Base-by-base conservation (phyloP, 2,113 vertebrate genomes). In the Phocoena sinus region DNA sequence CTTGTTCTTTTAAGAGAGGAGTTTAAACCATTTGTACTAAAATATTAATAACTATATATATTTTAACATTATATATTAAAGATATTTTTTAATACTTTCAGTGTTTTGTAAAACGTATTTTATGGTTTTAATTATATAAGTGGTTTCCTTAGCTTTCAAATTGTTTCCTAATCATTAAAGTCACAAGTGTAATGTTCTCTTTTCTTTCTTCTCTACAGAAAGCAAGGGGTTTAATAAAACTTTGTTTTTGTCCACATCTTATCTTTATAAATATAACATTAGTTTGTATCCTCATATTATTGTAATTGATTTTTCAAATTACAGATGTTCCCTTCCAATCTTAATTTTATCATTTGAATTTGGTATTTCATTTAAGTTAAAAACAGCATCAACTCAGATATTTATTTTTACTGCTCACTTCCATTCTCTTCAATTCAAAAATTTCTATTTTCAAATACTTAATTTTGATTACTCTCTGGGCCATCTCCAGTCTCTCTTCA, bases 121-220 rank as follows among this genome's bases (percentile, higher is more conserved):
- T 53, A 56, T 67, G 36, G 8, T 33, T 86, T 14, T 65, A 87
- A 28, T 44, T 56, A 63, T 26, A 10, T 63, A 67, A 36, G 20
- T 89, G 44, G 18, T 95, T 86, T 82, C n/a, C 28, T 87, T 73
- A 80, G n/a, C 44, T 80, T 79, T 95, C 65, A 71, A n/a, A 91
- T 44, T 12, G 38, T 86, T 70, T 80, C 14, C 56, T 71, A 62
- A 63, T 63, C 33, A 41, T 41, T 80, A 71, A 70, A 86, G 6
- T 85, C 33, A 62, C 33, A 50, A 68, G 13, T 47, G 62, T 50
- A 80, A 79, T 79, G 26, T 50, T 94, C 41, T 85, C 33, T 25
- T 94, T 41, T 85, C 33, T 25, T 76, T 50, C 20, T 79, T 41
- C 25, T 91, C 41, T 85, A 53, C 4, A 71, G 26, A 71, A 87